These are phyloP conservation scores for Pseudolaguvia tuberculata DNA, from an alignment of 2,113 vertebrate genomes.

Conservation along the genomic window DNA sequence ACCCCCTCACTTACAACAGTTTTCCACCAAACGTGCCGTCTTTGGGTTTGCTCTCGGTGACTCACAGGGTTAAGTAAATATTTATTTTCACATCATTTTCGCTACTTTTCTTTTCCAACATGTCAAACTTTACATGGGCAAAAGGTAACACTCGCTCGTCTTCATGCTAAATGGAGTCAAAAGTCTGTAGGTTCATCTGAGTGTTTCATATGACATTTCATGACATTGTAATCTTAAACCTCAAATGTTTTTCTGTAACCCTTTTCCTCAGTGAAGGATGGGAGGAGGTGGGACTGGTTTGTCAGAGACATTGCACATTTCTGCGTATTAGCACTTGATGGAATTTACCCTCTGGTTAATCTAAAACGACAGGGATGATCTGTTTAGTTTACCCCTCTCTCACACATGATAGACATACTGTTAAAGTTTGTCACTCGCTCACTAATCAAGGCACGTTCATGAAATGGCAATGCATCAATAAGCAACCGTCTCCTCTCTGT, in stretches of 20 bases:
- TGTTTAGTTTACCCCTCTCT: background rate
- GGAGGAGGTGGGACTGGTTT: background rate
- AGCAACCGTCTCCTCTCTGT: background rate
- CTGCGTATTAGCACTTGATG: constrained; percentile 41
- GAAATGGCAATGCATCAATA: background rate
- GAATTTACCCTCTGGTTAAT: constrained; percentile 48
- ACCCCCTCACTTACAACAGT: background rate
- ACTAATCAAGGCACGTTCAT: background rate
- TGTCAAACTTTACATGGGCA: background rate
- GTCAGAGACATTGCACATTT: constrained; percentile 46
- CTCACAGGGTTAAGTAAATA: constrained; percentile 47
- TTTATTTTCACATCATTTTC: constrained; percentile 44
- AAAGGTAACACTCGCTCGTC: background rate
- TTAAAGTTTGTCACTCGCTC: background rate
- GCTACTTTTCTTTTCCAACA: constrained; percentile 13
- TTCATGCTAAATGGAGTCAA: background rate
- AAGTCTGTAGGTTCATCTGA: background rate
- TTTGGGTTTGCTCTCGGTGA: constrained; percentile 20
- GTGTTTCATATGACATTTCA: background rate
- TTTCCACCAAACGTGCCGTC: constrained; percentile 10
- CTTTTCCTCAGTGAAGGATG: constrained; percentile 29
- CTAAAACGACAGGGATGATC: background rate
- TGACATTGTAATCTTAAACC: too few relatives aligned
- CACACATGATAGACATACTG: constrained; percentile 10
- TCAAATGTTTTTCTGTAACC: background rate